Base-by-base conservation (phyloP, 2,797 vertebrate species). In the Pagetopsis macropterus region DNA sequence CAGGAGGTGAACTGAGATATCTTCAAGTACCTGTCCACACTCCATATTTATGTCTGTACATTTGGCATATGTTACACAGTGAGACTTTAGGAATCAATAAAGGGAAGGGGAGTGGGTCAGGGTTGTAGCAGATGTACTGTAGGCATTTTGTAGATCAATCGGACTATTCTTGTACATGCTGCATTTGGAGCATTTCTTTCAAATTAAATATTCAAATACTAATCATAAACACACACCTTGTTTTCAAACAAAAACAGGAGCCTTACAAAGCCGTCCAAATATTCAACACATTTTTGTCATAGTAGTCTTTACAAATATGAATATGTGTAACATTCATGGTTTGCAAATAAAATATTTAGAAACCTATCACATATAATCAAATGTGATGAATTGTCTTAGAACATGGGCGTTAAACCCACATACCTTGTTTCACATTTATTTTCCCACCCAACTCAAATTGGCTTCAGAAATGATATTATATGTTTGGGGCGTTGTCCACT, bases 321-420 rank as follows among this genome's bases (percentile, higher is more conserved):
- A 58, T 21, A 15, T 43, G 59, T 45, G 33, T 31, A 68, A 57
- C 54, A 56, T 57, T 63, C 3, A 31, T 23, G 21, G 11, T 46
- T 40, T 58, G 46, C 43, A 50, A 65, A 73, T 48, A 52, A 37
- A 67, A 68, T 65, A 45, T 50, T 75, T 41, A 51, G n/a, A 14
- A 59, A 16, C 17, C 40, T 46, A 70, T 70, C 27, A 55, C 52
- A 70, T 23, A 61, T 19, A 75, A 70, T 63, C 46, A 50, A 21
- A 64, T 9, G 9, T 68, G 41, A 72, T 63, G 12, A 62, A 59
- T 58, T 57, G 57, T 41, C 52, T 66, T 75, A 46, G 68, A 76
- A 55, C 15, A 52, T 61, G 11, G 27, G 51, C 33, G 19, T 33
- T 33, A 8, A 33, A 33, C 33, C 33, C 5, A 7, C 16, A 75